Evolutionary conservation across 2,113 vertebrate genomes (phyloP).

Genomic region (Ictidomys tridecemlineatus): DNA sequence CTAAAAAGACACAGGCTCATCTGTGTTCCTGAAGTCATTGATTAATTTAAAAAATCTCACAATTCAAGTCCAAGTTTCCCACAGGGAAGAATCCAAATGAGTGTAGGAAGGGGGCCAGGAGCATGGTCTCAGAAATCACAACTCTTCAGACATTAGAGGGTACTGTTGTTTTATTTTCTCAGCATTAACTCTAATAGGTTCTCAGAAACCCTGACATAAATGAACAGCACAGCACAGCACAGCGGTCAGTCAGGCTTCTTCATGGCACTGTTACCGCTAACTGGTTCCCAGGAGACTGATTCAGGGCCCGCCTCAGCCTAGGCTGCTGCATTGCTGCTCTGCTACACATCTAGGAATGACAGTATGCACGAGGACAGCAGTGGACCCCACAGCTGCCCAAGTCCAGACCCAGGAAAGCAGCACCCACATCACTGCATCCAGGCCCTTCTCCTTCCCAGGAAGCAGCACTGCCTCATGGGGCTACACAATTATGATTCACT

Average conservation of each 20-base stretch:
- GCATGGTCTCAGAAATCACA: slow-evolving; percentile 72
- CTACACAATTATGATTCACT: background rate
- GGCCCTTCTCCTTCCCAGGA: background rate
- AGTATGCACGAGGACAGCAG: background rate
- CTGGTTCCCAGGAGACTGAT: background rate
- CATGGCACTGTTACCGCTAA: background rate
- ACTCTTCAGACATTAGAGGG: slow-evolving; percentile 73
- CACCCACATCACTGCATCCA: background rate
- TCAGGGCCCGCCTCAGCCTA: background rate
- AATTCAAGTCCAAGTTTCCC: slow-evolving; percentile 40
- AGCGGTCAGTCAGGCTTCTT: slow-evolving; percentile 3
- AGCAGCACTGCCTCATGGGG: fast-evolving
- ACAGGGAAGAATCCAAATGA: slow-evolving; percentile 48
- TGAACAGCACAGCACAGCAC: background rate
- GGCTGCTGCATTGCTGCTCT: background rate
- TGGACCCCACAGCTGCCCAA: background rate
- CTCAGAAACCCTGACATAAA: slow-evolving; percentile 17
- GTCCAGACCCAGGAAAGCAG: background rate
- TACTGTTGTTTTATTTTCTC: slow-evolving; percentile 72
- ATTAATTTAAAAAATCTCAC: slow-evolving; percentile 45
- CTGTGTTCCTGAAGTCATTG: background rate
- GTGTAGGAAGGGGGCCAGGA: background rate
- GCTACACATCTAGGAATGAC: background rate
- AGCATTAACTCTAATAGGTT: slow-evolving; percentile 15
- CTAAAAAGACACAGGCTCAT: background rate